Evolutionary conservation across 2,797 vertebrate species (phyloP), one percentile per base, ranked within the genome.

Genomic region (Anas georgica): DNA sequence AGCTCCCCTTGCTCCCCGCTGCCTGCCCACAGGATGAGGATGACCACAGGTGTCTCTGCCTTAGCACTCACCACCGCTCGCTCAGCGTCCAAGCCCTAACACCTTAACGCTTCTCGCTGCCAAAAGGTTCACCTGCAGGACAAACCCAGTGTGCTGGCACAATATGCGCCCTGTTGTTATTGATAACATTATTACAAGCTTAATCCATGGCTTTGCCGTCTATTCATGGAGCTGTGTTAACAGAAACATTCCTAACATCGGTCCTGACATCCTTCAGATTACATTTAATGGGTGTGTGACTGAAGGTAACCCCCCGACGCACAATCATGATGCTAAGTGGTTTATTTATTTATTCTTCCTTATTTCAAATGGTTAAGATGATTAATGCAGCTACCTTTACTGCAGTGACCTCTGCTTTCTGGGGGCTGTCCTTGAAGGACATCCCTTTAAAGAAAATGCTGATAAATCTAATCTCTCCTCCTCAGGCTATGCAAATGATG

Each of bases 301-400:
- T 97, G 95, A 90, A 91, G 93, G 94, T 54, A 91, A 95, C 97
- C 96, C 86, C 92, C 82, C 80, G 95, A 88, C 97, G 93, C 92
- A 95, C 66, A 95, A 96, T 96, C 97, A 96, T 90, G 94, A 96
- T 97, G 95, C 96, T 91, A 95, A 95, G 93, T 70, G 97, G 90
- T 97, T 98, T 98, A 97, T 98, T 98, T 98, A 97, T 98, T 98
- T 98, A 97, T 97, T 97, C 97, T 97, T 92, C 81, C 97, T 96
- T 90, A 69, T 97, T 96, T 97, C 90, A 62, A 80, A 90, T 56
- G 60, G 84, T 83, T 95, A 96, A 96, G 94, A 97, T 98, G 98
- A 98, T 98, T 98, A 98, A 98, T 98, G 97, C 90, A 7, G 26
- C 97, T 97, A 95, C 95, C 97, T 97, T 97, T 96, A 91, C 96